These are phyloP conservation scores for Colius striatus DNA, from an alignment of 2,113 vertebrate genomes.

Conservation along the genomic window DNA sequence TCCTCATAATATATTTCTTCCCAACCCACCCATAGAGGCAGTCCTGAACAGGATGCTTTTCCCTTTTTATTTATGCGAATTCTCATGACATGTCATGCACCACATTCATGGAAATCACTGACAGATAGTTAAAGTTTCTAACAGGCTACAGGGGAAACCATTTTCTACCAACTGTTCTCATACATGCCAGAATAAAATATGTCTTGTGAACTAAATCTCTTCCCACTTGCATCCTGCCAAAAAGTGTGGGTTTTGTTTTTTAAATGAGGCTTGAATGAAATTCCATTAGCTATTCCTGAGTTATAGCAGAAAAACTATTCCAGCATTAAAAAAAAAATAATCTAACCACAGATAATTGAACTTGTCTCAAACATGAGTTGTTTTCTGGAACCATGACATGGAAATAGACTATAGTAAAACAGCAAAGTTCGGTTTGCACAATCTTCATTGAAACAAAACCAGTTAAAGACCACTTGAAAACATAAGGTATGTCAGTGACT, in stretches of 20 bases:
- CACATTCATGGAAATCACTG: conserved; percentile 52
- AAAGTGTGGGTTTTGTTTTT: conserved; percentile 20
- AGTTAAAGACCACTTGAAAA: conserved; percentile 29
- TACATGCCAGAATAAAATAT: conserved; percentile 60
- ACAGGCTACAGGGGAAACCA: conserved; percentile 57
- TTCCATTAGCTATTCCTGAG: conserved; percentile 59
- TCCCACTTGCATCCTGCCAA: conserved; percentile 52
- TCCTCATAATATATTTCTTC: conserved; percentile 42
- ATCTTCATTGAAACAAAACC: conserved; percentile 22
- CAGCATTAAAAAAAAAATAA: background rate
- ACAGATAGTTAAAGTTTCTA: conserved; percentile 69
- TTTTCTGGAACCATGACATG: conserved; percentile 35
- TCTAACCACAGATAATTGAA: conserved; percentile 37
- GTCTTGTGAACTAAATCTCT: conserved; percentile 63
- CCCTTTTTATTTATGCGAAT: conserved; percentile 57
- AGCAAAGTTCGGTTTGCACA: conserved; percentile 30
- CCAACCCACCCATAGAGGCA: background rate
- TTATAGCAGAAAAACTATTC: conserved; percentile 25
- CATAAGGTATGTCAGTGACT: background rate
- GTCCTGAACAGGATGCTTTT: conserved; percentile 48
- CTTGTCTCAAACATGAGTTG: conserved; percentile 28
- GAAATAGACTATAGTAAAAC: conserved; percentile 7
- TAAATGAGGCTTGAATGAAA: conserved; percentile 56
- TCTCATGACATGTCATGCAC: conserved; percentile 44
- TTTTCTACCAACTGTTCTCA: conserved; percentile 64